Evolutionary conservation across 2,113 vertebrate species (phyloP).

Genomic region (Lamprotornis superbus): DNA sequence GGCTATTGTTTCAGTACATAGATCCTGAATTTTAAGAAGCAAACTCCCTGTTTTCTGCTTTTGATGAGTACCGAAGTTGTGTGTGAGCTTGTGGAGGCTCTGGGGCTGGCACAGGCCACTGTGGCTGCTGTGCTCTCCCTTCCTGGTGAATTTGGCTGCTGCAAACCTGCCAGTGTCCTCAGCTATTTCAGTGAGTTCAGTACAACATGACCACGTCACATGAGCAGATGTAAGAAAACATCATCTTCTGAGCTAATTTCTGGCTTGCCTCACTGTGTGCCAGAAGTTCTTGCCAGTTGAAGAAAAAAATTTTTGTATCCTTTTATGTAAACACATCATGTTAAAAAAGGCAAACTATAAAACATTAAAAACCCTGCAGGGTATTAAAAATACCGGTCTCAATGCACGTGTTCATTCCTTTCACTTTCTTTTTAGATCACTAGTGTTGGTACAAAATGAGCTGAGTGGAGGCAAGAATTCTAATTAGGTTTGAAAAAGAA

Average conservation of each 20-base stretch:
- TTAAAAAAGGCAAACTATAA: slow-evolving; percentile 45
- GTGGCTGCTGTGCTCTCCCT: background rate
- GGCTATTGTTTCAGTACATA: background rate
- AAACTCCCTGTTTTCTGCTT: background rate
- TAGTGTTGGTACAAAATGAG: slow-evolving; percentile 52
- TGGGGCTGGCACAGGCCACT: background rate
- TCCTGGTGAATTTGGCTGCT: background rate
- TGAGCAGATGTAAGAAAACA: background rate
- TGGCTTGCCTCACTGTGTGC: background rate
- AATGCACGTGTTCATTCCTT: slow-evolving; percentile 35
- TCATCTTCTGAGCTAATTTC: slow-evolving; percentile 7
- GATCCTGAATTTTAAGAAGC: background rate
- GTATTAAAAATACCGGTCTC: slow-evolving; percentile 21
- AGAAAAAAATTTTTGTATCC: background rate
- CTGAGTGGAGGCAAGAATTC: slow-evolving; percentile 60
- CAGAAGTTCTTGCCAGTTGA: background rate
- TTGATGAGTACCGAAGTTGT: background rate
- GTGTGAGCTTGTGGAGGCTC: background rate
- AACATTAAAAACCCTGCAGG: slow-evolving; percentile 25
- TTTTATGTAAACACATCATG: slow-evolving; percentile 37
- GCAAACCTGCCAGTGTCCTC: background rate
- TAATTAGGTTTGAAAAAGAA: slow-evolving; percentile 63
- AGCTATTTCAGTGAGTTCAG: background rate
- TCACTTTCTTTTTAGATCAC: slow-evolving; percentile 55
- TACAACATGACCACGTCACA: background rate